phyloP scores from a whole-genome alignment of 1,140 invertebrate species.

The Venustaconcha ellipsiformis region DNA sequence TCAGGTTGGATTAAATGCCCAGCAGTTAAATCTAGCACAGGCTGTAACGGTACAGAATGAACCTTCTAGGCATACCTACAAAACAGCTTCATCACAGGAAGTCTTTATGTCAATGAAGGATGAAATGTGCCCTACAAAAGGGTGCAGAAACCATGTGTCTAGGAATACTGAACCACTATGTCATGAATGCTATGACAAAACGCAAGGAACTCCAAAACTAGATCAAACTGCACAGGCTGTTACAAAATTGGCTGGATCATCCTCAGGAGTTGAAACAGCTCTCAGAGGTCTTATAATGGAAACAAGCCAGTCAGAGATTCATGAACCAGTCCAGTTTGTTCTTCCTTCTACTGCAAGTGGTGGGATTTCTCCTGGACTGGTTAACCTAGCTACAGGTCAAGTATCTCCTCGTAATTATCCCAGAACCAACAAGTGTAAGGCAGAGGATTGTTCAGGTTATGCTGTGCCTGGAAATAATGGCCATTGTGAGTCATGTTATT shows the following conservation, averaged over 20 bases:
- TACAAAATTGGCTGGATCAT: too few relatives aligned
- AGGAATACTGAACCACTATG: too few relatives aligned
- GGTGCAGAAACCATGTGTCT: too few relatives aligned
- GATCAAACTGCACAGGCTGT: too few relatives aligned
- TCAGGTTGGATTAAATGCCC: background rate
- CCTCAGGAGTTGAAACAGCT: background rate
- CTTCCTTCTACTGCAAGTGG: background rate
- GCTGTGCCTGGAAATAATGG: slow-evolving; percentile 15
- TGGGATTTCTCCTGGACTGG: background rate
- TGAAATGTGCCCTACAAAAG: too few relatives aligned
- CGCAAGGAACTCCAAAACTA: too few relatives aligned
- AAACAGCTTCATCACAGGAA: background rate
- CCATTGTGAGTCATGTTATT: slow-evolving; percentile 33
- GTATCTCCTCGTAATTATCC: background rate
- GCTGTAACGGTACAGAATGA: slow-evolving; percentile 6
- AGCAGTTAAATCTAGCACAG: slow-evolving; percentile 7
- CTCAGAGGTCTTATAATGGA: background rate
- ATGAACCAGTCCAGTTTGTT: background rate
- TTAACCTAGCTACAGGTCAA: background rate
- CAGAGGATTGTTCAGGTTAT: background rate
- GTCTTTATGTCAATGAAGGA: too few relatives aligned
- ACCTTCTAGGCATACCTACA: background rate
- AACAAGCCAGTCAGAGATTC: background rate
- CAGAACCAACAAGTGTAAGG: background rate
- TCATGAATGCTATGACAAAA: too few relatives aligned